Evolutionary conservation across 2,888 invertebrate species (phyloP), one percentile per base, ranked within the genome.

Genomic region (Penaeus monodon): DNA sequence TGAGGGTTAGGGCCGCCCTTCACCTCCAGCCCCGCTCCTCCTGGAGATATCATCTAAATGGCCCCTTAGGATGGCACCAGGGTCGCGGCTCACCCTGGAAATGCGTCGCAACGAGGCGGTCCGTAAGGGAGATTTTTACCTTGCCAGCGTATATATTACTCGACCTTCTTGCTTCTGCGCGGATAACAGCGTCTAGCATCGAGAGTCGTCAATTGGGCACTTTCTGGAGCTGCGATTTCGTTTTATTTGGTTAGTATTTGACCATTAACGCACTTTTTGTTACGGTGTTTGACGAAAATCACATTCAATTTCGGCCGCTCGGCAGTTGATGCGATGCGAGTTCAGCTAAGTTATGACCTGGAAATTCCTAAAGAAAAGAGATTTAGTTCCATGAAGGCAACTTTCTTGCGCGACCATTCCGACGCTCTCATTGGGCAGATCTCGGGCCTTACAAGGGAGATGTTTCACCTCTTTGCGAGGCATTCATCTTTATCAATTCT

Each of bases 41-140:
- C 65, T 84, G 84, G 66, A 84, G 84, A 84, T 84, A 84, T 77
- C 76, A 84, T 84, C 84, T 84, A 84, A 84, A 84, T 84, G 84
- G 84, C 38, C 84, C 77, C 77, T 65, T n/a, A 66, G 66, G 84
- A 77, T 66, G 68, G 77, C 77, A 76, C 84, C 77, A 76, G 76
- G 65, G 17, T 27, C 66, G 38, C 65, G 64, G 84, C 17, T 66
- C n/a, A 20, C 49, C 49, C 44, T 22, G 44, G 66, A 49, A 66
- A 76, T 17, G 57, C 57, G 57, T 57, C 57, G 57, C 57, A 57
- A 57, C 49, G 76, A 44, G 38, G 14, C 10, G 68, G 24, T 3
- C 70, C 44, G 8, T 29, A 81, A 57, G 70, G 73, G 29, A 20
- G 44, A 68, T 44, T 82, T 29, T 57, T 33, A 22, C 27, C 38